These are phyloP conservation scores for Halocaridina rubra DNA, from an alignment of 2,888 invertebrate genomes.

Conservation along the genomic window DNA sequence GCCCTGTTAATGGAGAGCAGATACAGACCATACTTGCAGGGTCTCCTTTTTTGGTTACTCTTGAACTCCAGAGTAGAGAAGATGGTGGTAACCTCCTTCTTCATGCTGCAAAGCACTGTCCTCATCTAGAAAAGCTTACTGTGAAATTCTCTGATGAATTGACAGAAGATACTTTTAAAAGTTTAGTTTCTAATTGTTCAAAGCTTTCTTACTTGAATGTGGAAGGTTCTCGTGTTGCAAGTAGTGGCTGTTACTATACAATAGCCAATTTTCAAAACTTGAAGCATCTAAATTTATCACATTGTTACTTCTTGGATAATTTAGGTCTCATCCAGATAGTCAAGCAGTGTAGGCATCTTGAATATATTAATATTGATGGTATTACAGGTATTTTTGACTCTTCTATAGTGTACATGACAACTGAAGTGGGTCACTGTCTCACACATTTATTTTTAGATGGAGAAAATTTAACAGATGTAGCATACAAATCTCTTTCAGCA, in stretches of 20 bases:
- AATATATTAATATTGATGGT: slow-evolving; percentile 62
- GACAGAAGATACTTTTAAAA: slow-evolving; percentile 13
- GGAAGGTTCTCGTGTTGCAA: slow-evolving; percentile 34
- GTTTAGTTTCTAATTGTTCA: slow-evolving; percentile 42
- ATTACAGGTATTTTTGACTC: slow-evolving; percentile 50
- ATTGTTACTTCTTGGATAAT: slow-evolving; percentile 57
- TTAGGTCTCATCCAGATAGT: slow-evolving; percentile 49
- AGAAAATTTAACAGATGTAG: slow-evolving; percentile 58
- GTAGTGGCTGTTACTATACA: slow-evolving; percentile 7
- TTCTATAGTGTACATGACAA: slow-evolving; percentile 38
- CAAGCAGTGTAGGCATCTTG: slow-evolving; percentile 32
- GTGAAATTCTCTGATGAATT: slow-evolving; percentile 48
- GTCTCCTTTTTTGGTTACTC: slow-evolving; percentile 14
- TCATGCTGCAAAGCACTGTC: slow-evolving; percentile 47
- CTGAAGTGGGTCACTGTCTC: slow-evolving; percentile 20
- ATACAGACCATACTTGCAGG: slow-evolving; percentile 24
- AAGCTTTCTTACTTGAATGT: slow-evolving; percentile 33
- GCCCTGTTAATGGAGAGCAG: neutral
- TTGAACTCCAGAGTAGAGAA: slow-evolving; percentile 48
- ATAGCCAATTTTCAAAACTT: slow-evolving; percentile 46
- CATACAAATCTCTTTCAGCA: slow-evolving; percentile 37
- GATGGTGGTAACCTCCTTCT: slow-evolving; percentile 35
- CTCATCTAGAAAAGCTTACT: slow-evolving; percentile 37
- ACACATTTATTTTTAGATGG: slow-evolving; percentile 58
- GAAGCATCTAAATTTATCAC: slow-evolving; percentile 57